A percentile compares a stretch with the other conserved stretches of the same genome.
These are phyloP conservation scores for Chaetodon auriga DNA, from an alignment of 2,113 vertebrate genomes.

Conservation along the genomic window DNA sequence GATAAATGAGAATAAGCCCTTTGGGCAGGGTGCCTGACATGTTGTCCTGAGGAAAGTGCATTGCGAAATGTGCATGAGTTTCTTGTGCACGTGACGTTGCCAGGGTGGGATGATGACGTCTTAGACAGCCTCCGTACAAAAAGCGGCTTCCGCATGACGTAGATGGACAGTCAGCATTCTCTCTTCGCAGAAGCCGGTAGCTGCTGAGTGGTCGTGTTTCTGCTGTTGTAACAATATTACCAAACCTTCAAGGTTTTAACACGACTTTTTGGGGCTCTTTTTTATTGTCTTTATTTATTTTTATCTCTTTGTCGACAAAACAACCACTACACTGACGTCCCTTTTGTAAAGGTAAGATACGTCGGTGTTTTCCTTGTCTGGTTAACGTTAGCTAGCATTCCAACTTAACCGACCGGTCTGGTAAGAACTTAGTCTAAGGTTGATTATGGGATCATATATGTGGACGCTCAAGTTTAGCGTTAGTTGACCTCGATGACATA, in stretches of 20 bases:
- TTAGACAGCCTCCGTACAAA: slow-evolving; percentile 39
- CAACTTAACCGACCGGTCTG: slow-evolving; percentile 4
- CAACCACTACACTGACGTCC: slow-evolving; percentile 75
- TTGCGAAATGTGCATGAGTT: slow-evolving; percentile 51
- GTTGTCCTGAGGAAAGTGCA: neutral
- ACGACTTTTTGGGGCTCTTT: neutral
- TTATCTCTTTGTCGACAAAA: slow-evolving; percentile 21
- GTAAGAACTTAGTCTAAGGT: neutral
- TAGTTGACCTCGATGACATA: rapidly evolving
- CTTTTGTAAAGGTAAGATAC: slow-evolving; percentile 80
- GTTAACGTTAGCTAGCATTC: slow-evolving; percentile 32
- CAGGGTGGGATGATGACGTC: slow-evolving; percentile 60
- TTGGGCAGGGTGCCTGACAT: neutral
- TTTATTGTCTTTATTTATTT: slow-evolving; percentile 36
- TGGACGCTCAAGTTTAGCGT: too few relatives aligned
- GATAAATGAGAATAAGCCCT: neutral
- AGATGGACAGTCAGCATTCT: slow-evolving; percentile 67
- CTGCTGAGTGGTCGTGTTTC: neutral
- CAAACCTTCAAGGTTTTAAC: slow-evolving; percentile 7
- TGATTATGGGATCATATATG: neutral
- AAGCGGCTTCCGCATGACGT: slow-evolving; percentile 64
- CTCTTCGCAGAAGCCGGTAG: slow-evolving; percentile 41
- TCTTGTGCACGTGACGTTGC: slow-evolving; percentile 31
- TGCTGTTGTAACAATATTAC: neutral
- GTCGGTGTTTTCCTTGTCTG: neutral